Percentiles rank a stretch among this genome's conserved stretches.
These are phyloP conservation scores for Plodia interpunctella DNA, from an alignment of 1,140 invertebrate genomes.

Conservation along the genomic window DNA sequence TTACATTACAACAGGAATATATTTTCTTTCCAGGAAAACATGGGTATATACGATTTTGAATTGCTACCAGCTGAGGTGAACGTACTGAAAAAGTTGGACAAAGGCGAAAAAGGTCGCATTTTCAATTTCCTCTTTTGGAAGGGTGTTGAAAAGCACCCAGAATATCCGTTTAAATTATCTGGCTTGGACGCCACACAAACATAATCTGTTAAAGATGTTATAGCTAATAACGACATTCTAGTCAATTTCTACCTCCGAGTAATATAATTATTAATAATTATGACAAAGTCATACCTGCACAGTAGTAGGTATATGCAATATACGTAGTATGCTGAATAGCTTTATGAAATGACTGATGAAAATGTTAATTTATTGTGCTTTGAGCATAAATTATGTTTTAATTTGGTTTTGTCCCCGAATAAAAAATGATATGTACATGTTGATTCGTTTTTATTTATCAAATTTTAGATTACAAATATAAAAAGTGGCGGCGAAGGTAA, in stretches of 20 bases:
- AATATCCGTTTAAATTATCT: constrained; percentile 76
- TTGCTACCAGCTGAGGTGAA: constrained; percentile 77
- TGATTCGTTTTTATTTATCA: neutral
- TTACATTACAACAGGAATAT: too few species aligned
- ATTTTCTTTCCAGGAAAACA: constrained; percentile 73
- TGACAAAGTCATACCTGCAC: neutral
- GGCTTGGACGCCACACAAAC: neutral
- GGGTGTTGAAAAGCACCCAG: constrained; percentile 81
- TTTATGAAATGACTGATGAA: constrained; percentile 4
- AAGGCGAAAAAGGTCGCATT: constrained; percentile 82
- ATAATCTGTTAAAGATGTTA: neutral
- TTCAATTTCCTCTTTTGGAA: constrained; percentile 80
- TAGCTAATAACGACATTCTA: constrained; percentile 17
- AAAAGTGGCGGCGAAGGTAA: neutral
- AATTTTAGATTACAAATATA: neutral
- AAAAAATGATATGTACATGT: neutral
- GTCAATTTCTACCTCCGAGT: constrained; percentile 26
- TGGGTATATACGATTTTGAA: constrained; percentile 81
- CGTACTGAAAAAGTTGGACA: constrained; percentile 78
- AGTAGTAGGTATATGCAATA: neutral
- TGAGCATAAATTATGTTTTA: constrained; percentile 1
- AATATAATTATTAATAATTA: neutral
- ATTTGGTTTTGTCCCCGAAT: constrained; percentile 1
- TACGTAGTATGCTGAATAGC: neutral
- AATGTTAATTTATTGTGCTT: constrained; percentile 5